Percentiles rank a stretch among this genome's conserved stretches.
phyloP scores from a whole-genome alignment of 2,888 invertebrate species.

The Chymomyza procnemis region DNA sequence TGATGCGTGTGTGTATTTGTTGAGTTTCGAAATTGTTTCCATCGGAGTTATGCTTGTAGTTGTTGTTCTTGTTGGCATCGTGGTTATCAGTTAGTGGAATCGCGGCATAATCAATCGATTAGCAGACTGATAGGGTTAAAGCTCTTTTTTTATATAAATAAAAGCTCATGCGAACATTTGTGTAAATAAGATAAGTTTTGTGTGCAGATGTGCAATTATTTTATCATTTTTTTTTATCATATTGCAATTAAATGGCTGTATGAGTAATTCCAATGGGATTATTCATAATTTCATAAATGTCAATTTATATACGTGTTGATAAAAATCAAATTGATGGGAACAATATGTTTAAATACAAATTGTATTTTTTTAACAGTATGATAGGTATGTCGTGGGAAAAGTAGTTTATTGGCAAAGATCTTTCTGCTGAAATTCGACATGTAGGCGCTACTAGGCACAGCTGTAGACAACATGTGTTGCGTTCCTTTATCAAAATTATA shows the following conservation, averaged over 20 bases:
- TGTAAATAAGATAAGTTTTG: not conserved
- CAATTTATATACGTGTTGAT: not conserved
- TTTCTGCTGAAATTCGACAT: too few species aligned
- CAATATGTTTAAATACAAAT: not conserved
- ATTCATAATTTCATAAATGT: not conserved
- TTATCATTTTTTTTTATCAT: not conserved
- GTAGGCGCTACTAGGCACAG: too few species aligned
- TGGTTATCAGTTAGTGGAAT: slow-evolving; percentile 58
- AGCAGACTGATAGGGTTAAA: slow-evolving; percentile 59
- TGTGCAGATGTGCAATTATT: slow-evolving; percentile 14
- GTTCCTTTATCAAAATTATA: too few species aligned
- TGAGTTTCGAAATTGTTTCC: slow-evolving; percentile 4
- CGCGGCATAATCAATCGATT: slow-evolving; percentile 62
- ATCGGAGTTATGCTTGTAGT: not conserved
- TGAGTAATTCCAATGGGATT: slow-evolving; percentile 22
- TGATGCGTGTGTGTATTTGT: not conserved
- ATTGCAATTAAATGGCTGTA: slow-evolving; percentile 59
- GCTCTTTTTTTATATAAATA: slow-evolving; percentile 25
- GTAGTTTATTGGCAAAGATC: too few species aligned
- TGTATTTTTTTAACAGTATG: too few species aligned
- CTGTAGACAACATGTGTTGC: too few species aligned
- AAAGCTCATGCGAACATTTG: not conserved
- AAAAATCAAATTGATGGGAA: not conserved
- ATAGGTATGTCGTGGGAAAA: too few species aligned
- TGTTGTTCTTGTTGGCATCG: slow-evolving; percentile 26